These are phyloP conservation scores for Cephus spinipes DNA, from an alignment of 2,888 invertebrate species.

Conservation along the genomic window DNA sequence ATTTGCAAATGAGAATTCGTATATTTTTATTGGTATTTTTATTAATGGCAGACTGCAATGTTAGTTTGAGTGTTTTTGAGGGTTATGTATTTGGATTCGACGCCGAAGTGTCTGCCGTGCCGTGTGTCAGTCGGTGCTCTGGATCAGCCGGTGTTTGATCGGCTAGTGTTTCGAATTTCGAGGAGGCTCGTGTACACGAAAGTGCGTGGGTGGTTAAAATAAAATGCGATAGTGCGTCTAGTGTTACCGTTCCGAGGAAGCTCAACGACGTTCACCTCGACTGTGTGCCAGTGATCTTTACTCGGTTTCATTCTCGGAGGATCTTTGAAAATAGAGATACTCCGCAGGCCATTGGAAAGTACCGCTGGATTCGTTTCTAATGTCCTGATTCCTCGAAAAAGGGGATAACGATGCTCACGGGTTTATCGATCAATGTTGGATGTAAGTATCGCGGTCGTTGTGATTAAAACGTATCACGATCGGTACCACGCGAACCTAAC, in stretches of 20 bases:
- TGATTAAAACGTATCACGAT: not conserved
- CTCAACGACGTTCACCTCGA: not conserved
- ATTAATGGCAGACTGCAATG: not conserved
- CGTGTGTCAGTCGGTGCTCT: not conserved
- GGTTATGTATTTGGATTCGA: not conserved
- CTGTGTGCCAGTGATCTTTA: not conserved
- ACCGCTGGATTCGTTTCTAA: not conserved
- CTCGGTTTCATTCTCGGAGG: not conserved
- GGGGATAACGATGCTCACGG: not conserved
- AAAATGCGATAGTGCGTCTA: constrained; percentile 5
- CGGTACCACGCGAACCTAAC: not conserved
- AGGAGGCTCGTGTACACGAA: not conserved
- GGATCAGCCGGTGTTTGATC: not conserved
- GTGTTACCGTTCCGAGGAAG: not conserved
- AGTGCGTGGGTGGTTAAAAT: constrained; percentile 1
- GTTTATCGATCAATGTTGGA: not conserved
- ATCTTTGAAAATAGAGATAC: not conserved
- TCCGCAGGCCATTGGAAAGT: not conserved
- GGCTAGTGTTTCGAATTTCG: not conserved
- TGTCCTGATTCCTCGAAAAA: not conserved
- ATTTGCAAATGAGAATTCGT: not conserved
- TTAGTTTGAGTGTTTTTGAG: not conserved
- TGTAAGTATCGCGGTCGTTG: not conserved
- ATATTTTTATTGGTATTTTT: not conserved
- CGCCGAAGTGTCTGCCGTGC: not conserved